These are phyloP conservation scores for Andrena hattorfiana DNA, from an alignment of 2,888 invertebrate species.

Conservation along the genomic window DNA sequence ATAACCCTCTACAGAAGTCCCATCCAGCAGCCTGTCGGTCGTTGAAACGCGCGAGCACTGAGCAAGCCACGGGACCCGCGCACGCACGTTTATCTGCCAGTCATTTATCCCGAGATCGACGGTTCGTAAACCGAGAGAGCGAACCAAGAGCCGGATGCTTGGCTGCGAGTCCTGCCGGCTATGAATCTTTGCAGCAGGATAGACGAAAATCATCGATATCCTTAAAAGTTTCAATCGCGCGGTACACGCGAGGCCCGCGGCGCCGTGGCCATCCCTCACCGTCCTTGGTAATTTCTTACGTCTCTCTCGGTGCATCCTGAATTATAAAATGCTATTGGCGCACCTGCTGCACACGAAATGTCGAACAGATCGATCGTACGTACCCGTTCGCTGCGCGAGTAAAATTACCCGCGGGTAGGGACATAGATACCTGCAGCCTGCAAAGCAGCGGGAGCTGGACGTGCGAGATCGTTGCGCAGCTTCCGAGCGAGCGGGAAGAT, in stretches of 20 bases:
- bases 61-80: too few relatives aligned
- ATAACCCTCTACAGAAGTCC: not conserved
- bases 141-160: not conserved
- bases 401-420: not conserved
- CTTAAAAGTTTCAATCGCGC: constrained; percentile 50
- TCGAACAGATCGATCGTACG: not conserved
- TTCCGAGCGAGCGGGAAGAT: too few relatives aligned
- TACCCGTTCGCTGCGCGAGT: not conserved
- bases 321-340: constrained; percentile 63
- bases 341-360: constrained; percentile 44
- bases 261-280: constrained; percentile 55
- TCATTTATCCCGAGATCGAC: not conserved
- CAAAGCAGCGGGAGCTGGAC: too few relatives aligned
- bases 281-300: constrained; percentile 55
- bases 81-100: not conserved
- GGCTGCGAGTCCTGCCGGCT: not conserved
- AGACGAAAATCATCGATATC: constrained; percentile 52
- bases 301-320: constrained; percentile 50
- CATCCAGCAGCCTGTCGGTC: not conserved
- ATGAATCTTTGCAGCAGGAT: not conserved
- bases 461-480: too few relatives aligned
- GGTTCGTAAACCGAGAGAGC: not conserved
- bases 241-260: constrained; percentile 27
- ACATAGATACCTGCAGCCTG: too few relatives aligned
- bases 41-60: not conserved